Percentiles rank a stretch among this genome's conserved stretches.
These are phyloP conservation scores for Perithous albicinctus DNA, from an alignment of 2,888 invertebrate species.

Conservation along the genomic window DNA sequence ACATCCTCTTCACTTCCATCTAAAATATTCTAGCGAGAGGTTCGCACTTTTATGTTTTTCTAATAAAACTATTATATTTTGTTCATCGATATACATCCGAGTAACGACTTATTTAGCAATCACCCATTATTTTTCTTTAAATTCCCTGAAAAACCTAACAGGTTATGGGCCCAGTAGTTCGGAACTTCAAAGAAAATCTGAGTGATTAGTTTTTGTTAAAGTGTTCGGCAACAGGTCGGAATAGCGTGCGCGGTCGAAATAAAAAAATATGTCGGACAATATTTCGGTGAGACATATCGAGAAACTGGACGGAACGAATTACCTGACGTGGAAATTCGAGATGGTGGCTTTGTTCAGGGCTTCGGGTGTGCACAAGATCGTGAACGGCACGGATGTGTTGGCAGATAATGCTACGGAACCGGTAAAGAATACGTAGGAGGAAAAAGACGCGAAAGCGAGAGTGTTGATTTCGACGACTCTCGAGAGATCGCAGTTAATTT, in stretches of 20 bases:
- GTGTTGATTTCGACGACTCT: slow-evolving; percentile 62
- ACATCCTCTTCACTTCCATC: too few species aligned
- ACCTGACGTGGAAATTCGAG: slow-evolving; percentile 68
- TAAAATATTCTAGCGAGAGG: too few species aligned
- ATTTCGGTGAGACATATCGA: too few species aligned
- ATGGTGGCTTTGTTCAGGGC: slow-evolving; percentile 46
- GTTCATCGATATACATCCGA: neutral
- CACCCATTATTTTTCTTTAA: neutral
- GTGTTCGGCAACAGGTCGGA: slow-evolving; percentile 17
- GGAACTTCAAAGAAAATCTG: too few species aligned
- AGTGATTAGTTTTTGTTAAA: neutral
- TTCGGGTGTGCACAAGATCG: slow-evolving; percentile 41
- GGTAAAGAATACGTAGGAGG: slow-evolving; percentile 33
- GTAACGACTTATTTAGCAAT: neutral
- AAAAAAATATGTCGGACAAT: too few species aligned
- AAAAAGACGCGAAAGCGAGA: slow-evolving; percentile 64
- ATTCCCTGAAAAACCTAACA: neutral
- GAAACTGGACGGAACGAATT: too few species aligned
- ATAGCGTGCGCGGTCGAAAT: slow-evolving; percentile 43
- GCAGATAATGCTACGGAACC: slow-evolving; percentile 5
- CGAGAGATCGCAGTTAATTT: slow-evolving; percentile 51
- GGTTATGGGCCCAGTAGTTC: slow-evolving; percentile 31
- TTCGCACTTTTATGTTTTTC: too few species aligned
- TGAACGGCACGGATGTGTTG: slow-evolving; percentile 36
- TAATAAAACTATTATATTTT: too few species aligned